These are phyloP conservation scores for Camponotus floridanus DNA, from an alignment of 1,140 invertebrate genomes.

Conservation along the genomic window DNA sequence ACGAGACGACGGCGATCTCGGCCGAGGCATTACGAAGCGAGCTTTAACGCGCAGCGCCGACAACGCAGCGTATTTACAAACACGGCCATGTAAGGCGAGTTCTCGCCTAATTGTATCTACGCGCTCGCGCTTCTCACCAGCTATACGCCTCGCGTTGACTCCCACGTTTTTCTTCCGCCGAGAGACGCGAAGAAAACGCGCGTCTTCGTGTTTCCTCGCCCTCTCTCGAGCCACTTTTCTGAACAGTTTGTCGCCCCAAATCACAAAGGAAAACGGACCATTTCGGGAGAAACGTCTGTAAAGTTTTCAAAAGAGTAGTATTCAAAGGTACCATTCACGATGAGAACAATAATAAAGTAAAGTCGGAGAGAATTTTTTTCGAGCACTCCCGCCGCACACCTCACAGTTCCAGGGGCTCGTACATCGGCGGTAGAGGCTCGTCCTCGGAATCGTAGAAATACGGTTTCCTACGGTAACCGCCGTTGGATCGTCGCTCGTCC, in stretches of 20 bases:
- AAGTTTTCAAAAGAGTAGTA: not conserved
- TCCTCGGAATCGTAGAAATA: constrained; percentile 81
- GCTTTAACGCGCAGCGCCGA: constrained; percentile 63
- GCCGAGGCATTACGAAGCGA: constrained; percentile 78
- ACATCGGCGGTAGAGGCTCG: constrained; percentile 77
- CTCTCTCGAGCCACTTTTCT: not conserved
- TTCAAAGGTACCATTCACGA: not conserved
- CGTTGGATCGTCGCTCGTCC: constrained; percentile 71
- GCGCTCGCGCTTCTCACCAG: not conserved
- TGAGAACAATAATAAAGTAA: not conserved
- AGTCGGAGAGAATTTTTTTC: not conserved
- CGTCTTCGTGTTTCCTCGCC: not conserved
- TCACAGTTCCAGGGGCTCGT: constrained; percentile 78
- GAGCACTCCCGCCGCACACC: not conserved
- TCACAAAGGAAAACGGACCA: not conserved
- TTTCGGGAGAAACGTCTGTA: not conserved
- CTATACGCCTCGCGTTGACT: constrained; percentile 14
- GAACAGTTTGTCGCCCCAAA: not conserved
- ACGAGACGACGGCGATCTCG: constrained; percentile 70
- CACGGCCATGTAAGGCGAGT: constrained; percentile 81
- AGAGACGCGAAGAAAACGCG: constrained; percentile 9
- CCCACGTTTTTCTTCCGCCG: constrained; percentile 11
- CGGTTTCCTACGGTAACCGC: constrained; percentile 74
- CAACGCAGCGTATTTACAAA: constrained; percentile 83
- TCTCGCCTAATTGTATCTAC: constrained; percentile 76